Base-by-base conservation (phyloP, 2,888 invertebrate genomes). In the Leucophenga montana region DNA sequence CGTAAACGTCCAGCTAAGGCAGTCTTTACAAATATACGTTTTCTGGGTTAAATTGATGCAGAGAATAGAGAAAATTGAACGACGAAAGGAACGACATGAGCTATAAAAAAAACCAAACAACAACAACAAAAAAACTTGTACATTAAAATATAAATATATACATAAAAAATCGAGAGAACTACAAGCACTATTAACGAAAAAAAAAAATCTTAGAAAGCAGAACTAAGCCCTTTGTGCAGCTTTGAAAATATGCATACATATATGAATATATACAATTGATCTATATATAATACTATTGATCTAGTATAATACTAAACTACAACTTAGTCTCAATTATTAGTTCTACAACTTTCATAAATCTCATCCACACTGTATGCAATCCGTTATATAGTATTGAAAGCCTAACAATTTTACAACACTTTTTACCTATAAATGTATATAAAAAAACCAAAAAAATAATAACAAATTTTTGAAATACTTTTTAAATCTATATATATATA, bases 1-100 rank as follows among this genome's bases (percentile, higher is more conserved):
- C 89, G 92, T 70, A 90, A 90, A 78, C 90, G 92, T 76, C 91
- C 92, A 0, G 92, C 92, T 11, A 89, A 90, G 71, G 89, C 90
- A 5, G 90, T 92, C 59, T 92, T 92, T 79, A 92, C 92, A 71
- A 92, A 92, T 84, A 92, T 92, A 77, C 90, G 92, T 39, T 92
- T 92, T 84, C 85, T 92, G 73, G 92, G 92, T 69, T 90, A 90
- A 85, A 74, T 67, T 16, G 9, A n/a, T 9, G 65, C n/a, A 50
- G 5, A 0, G 16, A 48, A 3, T 44, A 33, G 2, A 3, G 54
- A 31, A 50, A 33, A 50, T n/a, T 50, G 50, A 3, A 50, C n/a
- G 39, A 39, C 11, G 39, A 39, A 39, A 8, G 3, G 11, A 39
- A 39, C 8, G 11, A 39, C 11, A 33, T 33, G 33, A n/a, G n/a